Base-by-base conservation (phyloP, 2,888 invertebrate genomes). In the Machimus rusticus region DNA sequence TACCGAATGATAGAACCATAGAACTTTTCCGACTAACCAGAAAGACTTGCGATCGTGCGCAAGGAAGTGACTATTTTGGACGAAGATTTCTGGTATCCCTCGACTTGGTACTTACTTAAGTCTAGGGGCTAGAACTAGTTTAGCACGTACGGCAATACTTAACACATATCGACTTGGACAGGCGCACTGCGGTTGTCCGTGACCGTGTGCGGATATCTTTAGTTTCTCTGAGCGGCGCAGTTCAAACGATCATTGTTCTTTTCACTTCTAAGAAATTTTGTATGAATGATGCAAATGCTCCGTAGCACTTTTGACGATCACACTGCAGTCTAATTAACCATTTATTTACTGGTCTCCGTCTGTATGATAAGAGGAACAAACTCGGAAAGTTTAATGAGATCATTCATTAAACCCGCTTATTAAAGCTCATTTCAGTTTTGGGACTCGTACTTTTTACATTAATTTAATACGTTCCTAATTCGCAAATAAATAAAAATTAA, bases 171-270 rank as follows among this genome's bases (percentile, higher is more conserved):
- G 12, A 31, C 51, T 39, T 28, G 16, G 51, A 31, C 55, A 55
- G 31, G 81, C 55, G 46, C 28, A 66, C 19, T 66, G 23, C 23
- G 31, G 23, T 55, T 81, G 55, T 31, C 81, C 81, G 39, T 81
- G 81, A 81, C 81, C 81, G 55, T 81, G 81, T 37, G 81, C 55
- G 81, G 31, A 55, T 31, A 23, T 28, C 28, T 81, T 55, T 28
- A 55, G 23, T 81, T 55, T 81, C 39, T 55, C 55, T 55, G 34
- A 37, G 81, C 81, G 81, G 81, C 28, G 55, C 28, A 31, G 8
- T 34, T 81, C 81, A 81, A 81, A 81, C 51, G 81, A 81, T 81
- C 55, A 51, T 55, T 81, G 55, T 55, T 46, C 51, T 55, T 81
- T n/a, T 28, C 16, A 12, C 12, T 66, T 66, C 66, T 66, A 19